Percentiles rank a stretch among this genome's conserved stretches.
Conservation (phyloP, 2,113 vertebrate species). For the Notarius quadriscutis region DNA sequence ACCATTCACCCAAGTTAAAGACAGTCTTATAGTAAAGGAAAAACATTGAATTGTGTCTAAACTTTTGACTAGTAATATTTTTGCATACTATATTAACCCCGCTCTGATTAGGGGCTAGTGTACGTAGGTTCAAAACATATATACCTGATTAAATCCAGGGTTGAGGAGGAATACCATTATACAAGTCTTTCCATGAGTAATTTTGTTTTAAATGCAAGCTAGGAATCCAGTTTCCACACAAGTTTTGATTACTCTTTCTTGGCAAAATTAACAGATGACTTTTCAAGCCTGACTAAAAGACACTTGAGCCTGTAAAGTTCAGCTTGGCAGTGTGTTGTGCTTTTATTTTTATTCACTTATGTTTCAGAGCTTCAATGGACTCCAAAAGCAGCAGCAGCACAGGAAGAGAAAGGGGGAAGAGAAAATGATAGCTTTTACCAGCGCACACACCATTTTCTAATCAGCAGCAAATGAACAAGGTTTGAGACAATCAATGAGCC, state of each 20-base stretch:
- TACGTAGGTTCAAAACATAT: neutral
- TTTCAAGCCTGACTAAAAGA: neutral
- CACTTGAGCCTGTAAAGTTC: neutral
- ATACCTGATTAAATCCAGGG: neutral
- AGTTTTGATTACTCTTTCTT: neutral
- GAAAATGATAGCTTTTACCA: conserved; percentile 16
- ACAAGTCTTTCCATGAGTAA: too few relatives aligned
- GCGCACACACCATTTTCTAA: neutral
- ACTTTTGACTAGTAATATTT: too few relatives aligned
- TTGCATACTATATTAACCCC: neutral
- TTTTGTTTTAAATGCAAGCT: too few relatives aligned
- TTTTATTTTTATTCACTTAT: conserved; percentile 53
- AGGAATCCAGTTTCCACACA: neutral
- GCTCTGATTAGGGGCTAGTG: neutral
- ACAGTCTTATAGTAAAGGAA: too few relatives aligned
- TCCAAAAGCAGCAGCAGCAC: conserved; percentile 38
- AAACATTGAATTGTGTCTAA: too few relatives aligned
- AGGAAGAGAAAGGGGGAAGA: conserved; percentile 15
- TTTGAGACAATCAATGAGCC: conserved; percentile 12
- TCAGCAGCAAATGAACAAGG: neutral
- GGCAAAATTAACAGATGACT: neutral
- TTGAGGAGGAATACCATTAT: neutral
- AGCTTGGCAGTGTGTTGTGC: conserved; percentile 54
- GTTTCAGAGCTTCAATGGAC: conserved; percentile 30
- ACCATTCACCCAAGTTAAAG: too few relatives aligned